These are phyloP conservation scores for Axinella damicornis DNA, from an alignment of 37 sponge, comb jelly and placozoan genomes.

Conservation along the genomic window DNA sequence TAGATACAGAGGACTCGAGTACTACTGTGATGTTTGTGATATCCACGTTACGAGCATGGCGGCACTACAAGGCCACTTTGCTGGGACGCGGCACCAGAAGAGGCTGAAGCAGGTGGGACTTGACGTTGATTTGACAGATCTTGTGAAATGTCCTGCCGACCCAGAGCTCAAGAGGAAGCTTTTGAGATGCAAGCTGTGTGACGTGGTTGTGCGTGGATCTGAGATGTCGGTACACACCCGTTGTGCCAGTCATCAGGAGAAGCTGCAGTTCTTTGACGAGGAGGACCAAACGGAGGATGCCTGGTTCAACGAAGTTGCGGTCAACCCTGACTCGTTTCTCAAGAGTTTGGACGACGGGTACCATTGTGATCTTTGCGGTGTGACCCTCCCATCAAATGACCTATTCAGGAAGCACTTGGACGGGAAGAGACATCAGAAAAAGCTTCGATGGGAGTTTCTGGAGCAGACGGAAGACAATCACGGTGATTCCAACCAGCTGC, in stretches of 20 bases:
- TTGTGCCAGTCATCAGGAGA: background rate
- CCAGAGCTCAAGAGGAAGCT: background rate
- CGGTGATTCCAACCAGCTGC: background rate
- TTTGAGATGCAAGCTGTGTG: constrained; percentile 10
- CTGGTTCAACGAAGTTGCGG: no score
- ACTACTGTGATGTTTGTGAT: constrained; percentile 29
- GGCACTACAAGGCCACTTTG: constrained; percentile 24
- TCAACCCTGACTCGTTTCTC: background rate
- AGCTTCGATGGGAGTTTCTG: background rate
- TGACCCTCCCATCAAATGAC: background rate
- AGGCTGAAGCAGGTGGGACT: constrained; percentile 5
- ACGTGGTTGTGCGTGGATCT: background rate
- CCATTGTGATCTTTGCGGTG: constrained; percentile 7
- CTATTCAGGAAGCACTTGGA: background rate
- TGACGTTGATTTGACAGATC: background rate
- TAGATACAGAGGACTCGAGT: background rate
- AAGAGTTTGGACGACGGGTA: background rate
- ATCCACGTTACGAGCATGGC: background rate
- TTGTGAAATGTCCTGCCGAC: background rate
- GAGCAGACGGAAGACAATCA: background rate
- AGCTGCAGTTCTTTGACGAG: background rate
- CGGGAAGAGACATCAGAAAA: constrained; percentile 32
- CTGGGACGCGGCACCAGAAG: constrained; percentile 16
- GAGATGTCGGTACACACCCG: background rate
- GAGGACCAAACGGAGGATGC: no score